phyloP scores from a whole-genome alignment of 2,113 vertebrate genomes.

The Barnardius zonarius region DNA sequence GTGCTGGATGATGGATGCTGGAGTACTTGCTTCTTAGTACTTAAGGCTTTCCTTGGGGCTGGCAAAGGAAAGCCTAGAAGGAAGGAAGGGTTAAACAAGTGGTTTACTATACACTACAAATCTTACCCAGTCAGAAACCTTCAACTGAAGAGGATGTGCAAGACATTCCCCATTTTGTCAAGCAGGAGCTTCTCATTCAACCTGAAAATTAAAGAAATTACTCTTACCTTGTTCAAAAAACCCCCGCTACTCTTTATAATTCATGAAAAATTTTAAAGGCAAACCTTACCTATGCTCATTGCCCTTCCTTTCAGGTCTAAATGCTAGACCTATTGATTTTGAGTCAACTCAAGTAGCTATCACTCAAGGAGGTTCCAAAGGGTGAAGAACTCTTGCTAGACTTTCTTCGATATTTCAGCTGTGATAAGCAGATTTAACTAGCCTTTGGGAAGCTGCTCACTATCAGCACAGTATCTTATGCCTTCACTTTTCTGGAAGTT shows the following conservation, averaged over 20 bases:
- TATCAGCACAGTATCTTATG: constrained; percentile 90
- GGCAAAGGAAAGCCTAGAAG: constrained; percentile 42
- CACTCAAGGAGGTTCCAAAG: constrained; percentile 90
- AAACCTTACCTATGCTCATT: constrained; percentile 92
- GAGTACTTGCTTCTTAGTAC: neutral
- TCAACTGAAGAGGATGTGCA: constrained; percentile 88
- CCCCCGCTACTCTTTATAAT: constrained; percentile 79
- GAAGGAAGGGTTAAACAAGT: constrained; percentile 33
- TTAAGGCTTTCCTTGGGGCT: neutral
- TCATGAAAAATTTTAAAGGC: constrained; percentile 86
- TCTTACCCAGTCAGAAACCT: constrained; percentile 96
- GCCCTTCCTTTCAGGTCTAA: constrained; percentile 92
- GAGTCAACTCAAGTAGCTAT: constrained; percentile 88
- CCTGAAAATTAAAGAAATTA: constrained; percentile 99
- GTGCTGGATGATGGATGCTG: neutral
- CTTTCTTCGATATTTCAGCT: constrained; percentile 94
- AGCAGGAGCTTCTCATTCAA: constrained; percentile 88
- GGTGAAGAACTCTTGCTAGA: constrained; percentile 92
- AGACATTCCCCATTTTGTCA: constrained; percentile 88
- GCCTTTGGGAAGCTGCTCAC: constrained; percentile 88
- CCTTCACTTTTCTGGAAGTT: constrained; percentile 88
- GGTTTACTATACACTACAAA: constrained; percentile 61
- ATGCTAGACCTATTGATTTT: constrained; percentile 87
- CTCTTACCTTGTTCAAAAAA: constrained; percentile 89
- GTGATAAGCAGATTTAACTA: constrained; percentile 88